Percentiles rank a stretch among this genome's conserved stretches.
Evolutionary conservation across 2,888 invertebrate species (phyloP).

Genomic region (Machimus atricapillus): DNA sequence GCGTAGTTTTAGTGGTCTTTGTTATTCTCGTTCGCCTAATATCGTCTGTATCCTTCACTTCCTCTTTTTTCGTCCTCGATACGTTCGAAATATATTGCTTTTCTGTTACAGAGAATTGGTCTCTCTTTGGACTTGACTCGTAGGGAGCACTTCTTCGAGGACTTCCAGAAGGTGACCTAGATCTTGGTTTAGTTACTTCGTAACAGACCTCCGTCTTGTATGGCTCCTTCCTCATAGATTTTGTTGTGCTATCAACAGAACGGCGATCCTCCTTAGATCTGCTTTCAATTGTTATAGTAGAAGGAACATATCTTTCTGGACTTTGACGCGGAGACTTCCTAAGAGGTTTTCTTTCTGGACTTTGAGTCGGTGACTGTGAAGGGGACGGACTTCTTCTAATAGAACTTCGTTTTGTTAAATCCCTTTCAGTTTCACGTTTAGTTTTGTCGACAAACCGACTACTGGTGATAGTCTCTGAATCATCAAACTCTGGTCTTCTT

Average conservation of each 20-base stretch:
- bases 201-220: neutral
- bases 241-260: neutral
- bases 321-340: neutral
- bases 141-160: neutral
- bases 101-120: neutral
- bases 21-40: neutral
- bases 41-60: neutral
- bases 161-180: slow-evolving; percentile 10
- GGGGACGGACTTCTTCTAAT: slow-evolving; percentile 48
- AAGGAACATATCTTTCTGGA: neutral
- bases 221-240: neutral
- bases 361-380: slow-evolving; percentile 47
- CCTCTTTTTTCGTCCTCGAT: neutral
- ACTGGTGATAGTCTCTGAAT: neutral
- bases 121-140: neutral
- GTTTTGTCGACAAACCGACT: neutral
- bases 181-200: slow-evolving; percentile 8
- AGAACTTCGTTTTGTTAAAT: slow-evolving; percentile 34
- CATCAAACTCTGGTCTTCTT: neutral
- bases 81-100: neutral
- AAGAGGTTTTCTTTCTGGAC: slow-evolving; percentile 31
- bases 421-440: neutral
- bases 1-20: neutral
- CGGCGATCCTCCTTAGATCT: neutral
- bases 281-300: neutral